Evolutionary conservation across 2,888 invertebrate species (phyloP), one percentile per base, ranked within the genome.

Genomic region (Volucella inflata): DNA sequence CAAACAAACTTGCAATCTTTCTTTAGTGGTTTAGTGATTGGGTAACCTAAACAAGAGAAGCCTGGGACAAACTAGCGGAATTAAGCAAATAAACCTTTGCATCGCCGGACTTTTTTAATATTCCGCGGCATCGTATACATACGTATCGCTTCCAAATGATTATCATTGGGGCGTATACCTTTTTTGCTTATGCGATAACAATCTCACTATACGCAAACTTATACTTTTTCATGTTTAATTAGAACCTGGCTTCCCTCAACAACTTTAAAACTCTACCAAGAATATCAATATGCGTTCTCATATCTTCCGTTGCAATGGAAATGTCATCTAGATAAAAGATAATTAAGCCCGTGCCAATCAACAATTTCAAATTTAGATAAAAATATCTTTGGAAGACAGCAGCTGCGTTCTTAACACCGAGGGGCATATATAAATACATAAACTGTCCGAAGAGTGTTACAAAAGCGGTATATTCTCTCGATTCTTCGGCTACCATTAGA

Each of bases 11-110:
- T 40, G 0, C 46, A 42, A 50, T 72, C 46, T 42, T 87, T 87
- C 44, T 80, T 87, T 14, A 78, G n/a, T 8, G 91, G 50, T 16
- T 90, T 87, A 44, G 89, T 87, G 6, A 90, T 59, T 0, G 90
- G 90, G 67, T 88, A 88, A 6, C 90, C 89, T 14, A 79, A 87
- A 8, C 30, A 12, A 2, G 75, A 89, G 87, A 67, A 88, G 2
- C 65, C 21, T 8, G 38, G n/a, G 21, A 87, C 46, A 65, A 87
- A 87, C 12, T 21, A 55, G 10, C 87, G 36, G 44, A 87, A 82
- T 38, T 87, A 87, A 9, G 87, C 76, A 68, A 62, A 75, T 17
- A 85, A 14, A 9, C 87, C 83, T 9, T 78, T 17, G 42, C 51
- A 87, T 3, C 44, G 21, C 44, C 51, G 71, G 30, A 72, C 40